Percentiles rank a stretch among this genome's conserved stretches.
Evolutionary conservation across 2,113 vertebrate genomes (phyloP).

Genomic region (Chitala chitala): DNA sequence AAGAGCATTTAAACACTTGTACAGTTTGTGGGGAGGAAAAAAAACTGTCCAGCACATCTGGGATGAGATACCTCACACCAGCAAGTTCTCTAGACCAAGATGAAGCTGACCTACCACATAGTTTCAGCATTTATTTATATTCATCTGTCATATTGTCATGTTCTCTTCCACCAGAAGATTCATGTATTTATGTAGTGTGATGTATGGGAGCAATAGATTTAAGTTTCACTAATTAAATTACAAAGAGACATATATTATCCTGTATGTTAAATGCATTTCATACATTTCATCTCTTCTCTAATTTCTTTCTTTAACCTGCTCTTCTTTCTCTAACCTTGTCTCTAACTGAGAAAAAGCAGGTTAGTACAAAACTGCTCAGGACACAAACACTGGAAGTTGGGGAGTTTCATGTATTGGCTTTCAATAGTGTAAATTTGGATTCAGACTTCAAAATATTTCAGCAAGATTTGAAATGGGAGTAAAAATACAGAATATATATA

Average conservation of each 20-base stretch:
- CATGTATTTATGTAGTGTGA: neutral
- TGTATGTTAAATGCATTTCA: neutral
- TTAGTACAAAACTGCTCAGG: too few relatives aligned
- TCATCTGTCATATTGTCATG: neutral
- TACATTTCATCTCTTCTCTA: neutral
- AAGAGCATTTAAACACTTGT: constrained; percentile 3
- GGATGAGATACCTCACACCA: neutral
- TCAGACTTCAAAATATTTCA: too few relatives aligned
- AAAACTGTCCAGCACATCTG: neutral
- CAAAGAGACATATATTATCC: neutral
- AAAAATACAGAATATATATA: too few relatives aligned
- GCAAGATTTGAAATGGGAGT: too few relatives aligned
- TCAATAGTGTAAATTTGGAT: too few relatives aligned
- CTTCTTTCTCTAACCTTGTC: too few relatives aligned
- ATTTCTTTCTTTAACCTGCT: too few relatives aligned
- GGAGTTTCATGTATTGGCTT: too few relatives aligned
- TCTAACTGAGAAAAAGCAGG: too few relatives aligned
- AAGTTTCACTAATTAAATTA: neutral
- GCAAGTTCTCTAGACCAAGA: neutral
- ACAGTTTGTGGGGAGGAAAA: constrained; percentile 8
- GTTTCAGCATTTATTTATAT: neutral
- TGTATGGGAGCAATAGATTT: neutral
- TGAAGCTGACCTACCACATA: neutral
- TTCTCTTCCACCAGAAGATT: neutral
- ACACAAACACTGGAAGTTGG: too few relatives aligned